Evolutionary conservation across 2,797 vertebrate genomes (phyloP).

Genomic region (Gymnothorax reevesii): DNA sequence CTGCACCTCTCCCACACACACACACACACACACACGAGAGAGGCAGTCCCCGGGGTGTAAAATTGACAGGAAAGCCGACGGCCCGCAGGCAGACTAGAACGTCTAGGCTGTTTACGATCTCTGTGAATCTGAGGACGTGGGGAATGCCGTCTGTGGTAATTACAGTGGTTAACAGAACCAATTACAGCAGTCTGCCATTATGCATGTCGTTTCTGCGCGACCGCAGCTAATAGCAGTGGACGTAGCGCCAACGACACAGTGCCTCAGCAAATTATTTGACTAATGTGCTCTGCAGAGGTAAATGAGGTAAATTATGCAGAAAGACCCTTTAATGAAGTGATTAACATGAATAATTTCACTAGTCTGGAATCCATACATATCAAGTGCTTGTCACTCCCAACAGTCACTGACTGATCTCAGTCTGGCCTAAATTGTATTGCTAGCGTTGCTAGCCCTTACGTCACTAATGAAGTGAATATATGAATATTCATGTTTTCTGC

Average conservation of each 20-base stretch:
- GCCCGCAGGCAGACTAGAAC: not conserved
- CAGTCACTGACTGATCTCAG: too few relatives aligned
- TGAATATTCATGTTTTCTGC: too few relatives aligned
- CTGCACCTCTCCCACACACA: too few relatives aligned
- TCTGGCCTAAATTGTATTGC: too few relatives aligned
- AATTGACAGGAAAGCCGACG: not conserved
- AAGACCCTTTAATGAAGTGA: constrained; percentile 9
- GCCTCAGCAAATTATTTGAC: not conserved
- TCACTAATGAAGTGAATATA: too few relatives aligned
- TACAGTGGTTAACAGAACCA: not conserved
- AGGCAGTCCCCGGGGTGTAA: not conserved
- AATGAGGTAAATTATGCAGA: not conserved
- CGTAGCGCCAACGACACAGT: not conserved
- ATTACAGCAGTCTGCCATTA: not conserved
- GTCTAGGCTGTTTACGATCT: not conserved
- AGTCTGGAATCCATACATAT: not conserved
- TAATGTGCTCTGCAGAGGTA: not conserved
- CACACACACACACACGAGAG: too few relatives aligned
- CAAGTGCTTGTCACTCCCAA: too few relatives aligned
- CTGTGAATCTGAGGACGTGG: not conserved
- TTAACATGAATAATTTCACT: constrained; percentile 10
- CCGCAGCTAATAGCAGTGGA: not conserved
- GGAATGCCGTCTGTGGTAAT: not conserved
- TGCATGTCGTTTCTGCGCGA: not conserved
- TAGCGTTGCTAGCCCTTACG: too few relatives aligned